A percentile compares a stretch with the other conserved stretches of the same genome.
Evolutionary conservation across 2,797 vertebrate species (phyloP).

Genomic region (Scarus forsteni): DNA sequence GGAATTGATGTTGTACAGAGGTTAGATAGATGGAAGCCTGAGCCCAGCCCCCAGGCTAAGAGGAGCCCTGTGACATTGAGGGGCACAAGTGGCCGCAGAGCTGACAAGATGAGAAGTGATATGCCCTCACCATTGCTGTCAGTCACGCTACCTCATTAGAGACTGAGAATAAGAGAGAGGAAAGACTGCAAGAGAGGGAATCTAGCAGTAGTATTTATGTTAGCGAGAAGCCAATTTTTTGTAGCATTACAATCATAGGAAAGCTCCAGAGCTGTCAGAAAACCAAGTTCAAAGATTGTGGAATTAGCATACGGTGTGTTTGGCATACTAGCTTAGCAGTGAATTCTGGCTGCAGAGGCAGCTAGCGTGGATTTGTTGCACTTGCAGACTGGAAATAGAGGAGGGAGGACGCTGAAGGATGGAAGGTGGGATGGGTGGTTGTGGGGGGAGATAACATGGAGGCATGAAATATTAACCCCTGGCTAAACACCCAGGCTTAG

Average conservation of each 20-base stretch:
- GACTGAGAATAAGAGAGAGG: constrained; percentile 43
- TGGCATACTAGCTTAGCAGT: constrained; percentile 37
- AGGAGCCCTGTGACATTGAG: constrained; percentile 80
- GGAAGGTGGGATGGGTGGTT: background rate
- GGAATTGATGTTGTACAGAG: constrained; percentile 36
- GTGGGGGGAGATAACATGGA: constrained; percentile 42
- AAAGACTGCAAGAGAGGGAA: constrained; percentile 17
- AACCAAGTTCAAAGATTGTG: constrained; percentile 60
- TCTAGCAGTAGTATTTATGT: constrained; percentile 38
- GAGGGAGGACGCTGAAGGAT: constrained; percentile 4
- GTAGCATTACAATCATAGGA: constrained; percentile 51
- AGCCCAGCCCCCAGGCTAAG: constrained; percentile 67
- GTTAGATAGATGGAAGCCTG: constrained; percentile 66
- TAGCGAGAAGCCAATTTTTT: constrained; percentile 23
- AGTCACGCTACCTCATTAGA: constrained; percentile 83
- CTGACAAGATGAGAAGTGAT: constrained; percentile 84
- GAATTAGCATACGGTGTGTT: constrained; percentile 56
- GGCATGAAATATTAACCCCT: constrained; percentile 78
- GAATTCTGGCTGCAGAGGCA: constrained; percentile 32
- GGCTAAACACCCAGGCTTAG: constrained; percentile 71
- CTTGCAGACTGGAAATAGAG: constrained; percentile 15
- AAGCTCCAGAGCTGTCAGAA: constrained; percentile 52
- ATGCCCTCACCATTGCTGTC: constrained; percentile 79
- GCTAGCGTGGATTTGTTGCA: constrained; percentile 33
- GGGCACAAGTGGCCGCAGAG: constrained; percentile 76